Evolutionary conservation across 2,113 vertebrate species (phyloP), one percentile per base, ranked within the genome.

Genomic region (Gopherus evgoodei): DNA sequence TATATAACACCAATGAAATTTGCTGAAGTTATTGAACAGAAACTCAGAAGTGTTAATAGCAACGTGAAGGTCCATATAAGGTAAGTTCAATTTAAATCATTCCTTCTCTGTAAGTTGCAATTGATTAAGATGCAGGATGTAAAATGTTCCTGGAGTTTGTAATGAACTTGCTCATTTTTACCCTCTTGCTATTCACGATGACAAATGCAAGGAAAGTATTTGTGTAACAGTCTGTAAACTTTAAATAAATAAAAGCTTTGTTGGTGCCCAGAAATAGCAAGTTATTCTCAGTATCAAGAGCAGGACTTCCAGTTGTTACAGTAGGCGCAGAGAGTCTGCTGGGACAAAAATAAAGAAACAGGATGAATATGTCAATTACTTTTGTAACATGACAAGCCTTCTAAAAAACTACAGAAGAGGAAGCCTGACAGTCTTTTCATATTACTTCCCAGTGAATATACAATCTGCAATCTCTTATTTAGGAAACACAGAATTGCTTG

Each of bases 1-100:
- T 97, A 99, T 80, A 97, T 99, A 87, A 99, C 99, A 13, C 99
- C 99, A 12, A 98, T 98, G 75, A 98, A 96, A 84, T 99, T 99
- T 93, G 99, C 99, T 1, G 97, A 98, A 93, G 97, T 97, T 6
- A 98, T 99, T 88, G 98, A 99, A 95, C 98, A 99, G 97, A 98
- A 98, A 87, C 97, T 99, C 7, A 98, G 81, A 78, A 94, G 94
- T 25, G 98, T 98, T 29, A 96, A 97, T 42, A 97, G 97, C 93
- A 98, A 97, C 49, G 98, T 99, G 44, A 98, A 97, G 27, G 96
- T 99, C 56, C 97, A 99, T 29, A 98, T 99, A 96, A 99, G 99
- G 99, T 99, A 98, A 97, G 93, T 80, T 81, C 29, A 27, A 11
- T 1, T 80, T 44, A 89, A 93, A 80, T 78, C 0, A 79, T 89